These are phyloP conservation scores for Malthinus flaveolus DNA, from an alignment of 2,888 invertebrate species.

Conservation along the genomic window DNA sequence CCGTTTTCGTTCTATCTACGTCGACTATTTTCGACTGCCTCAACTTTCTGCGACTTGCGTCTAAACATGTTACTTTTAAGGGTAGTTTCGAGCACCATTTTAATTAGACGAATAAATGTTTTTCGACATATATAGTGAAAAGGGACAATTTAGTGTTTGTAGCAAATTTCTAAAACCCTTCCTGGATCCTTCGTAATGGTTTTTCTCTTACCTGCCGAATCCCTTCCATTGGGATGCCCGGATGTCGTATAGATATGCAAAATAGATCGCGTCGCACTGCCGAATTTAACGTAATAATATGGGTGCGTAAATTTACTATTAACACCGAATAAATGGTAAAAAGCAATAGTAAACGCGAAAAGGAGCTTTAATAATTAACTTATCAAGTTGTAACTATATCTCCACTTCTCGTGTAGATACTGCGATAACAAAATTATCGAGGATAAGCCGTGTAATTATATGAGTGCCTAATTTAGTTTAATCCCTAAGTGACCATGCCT, in stretches of 20 bases:
- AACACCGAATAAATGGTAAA: constrained; percentile 17
- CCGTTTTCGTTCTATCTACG: not conserved
- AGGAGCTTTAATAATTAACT: constrained; percentile 12
- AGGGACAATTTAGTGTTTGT: constrained; percentile 2
- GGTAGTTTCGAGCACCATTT: too few species aligned
- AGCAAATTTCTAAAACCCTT: constrained; percentile 9
- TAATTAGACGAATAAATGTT: too few species aligned
- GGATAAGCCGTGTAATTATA: not conserved
- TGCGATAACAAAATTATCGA: constrained; percentile 9
- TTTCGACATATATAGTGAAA: too few species aligned
- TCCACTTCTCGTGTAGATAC: not conserved
- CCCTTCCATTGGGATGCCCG: constrained; percentile 1
- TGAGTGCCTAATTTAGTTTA: too few species aligned
- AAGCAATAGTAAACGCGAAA: constrained; percentile 6
- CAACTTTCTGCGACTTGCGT: too few species aligned
- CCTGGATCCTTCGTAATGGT: constrained; percentile 14
- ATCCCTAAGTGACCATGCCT: too few species aligned
- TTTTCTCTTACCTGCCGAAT: constrained; percentile 17
- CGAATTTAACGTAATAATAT: constrained; percentile 25
- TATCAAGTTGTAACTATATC: constrained; percentile 6
- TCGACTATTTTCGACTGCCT: too few species aligned
- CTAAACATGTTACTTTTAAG: too few species aligned
- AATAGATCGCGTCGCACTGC: constrained; percentile 20
- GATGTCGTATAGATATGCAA: constrained; percentile 21
- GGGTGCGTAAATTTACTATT: constrained; percentile 24